Evolutionary conservation across 2,888 invertebrate species (phyloP).

Genomic region (Petrolisthes manimaculis): DNA sequence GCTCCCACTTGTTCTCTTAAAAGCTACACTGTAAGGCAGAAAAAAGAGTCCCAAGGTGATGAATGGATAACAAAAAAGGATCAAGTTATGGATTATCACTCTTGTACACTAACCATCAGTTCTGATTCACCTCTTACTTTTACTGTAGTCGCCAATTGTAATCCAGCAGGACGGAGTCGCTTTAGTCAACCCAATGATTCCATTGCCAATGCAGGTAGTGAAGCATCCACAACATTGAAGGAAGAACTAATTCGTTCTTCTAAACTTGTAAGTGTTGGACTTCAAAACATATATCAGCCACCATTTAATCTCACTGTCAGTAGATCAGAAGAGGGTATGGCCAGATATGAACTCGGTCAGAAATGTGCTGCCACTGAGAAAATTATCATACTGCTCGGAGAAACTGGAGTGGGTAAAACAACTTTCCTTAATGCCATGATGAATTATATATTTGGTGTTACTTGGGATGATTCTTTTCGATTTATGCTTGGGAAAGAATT

Average conservation of each 20-base stretch:
- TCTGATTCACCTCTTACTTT: background rate
- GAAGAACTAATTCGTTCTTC: background rate
- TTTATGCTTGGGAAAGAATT: constrained; percentile 7
- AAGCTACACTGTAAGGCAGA: background rate
- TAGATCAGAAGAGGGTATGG: background rate
- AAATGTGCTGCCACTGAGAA: background rate
- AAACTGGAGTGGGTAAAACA: constrained; percentile 20
- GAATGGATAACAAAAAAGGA: background rate
- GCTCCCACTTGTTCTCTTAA: background rate
- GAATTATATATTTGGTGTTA: constrained; percentile 25
- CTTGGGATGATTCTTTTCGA: constrained; percentile 14
- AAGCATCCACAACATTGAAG: background rate
- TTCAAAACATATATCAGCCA: background rate
- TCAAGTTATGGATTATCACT: background rate
- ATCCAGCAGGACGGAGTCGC: background rate
- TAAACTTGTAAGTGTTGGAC: background rate
- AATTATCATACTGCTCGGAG: constrained; percentile 18
- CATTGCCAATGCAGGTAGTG: background rate
- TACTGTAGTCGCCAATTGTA: constrained; percentile 7
- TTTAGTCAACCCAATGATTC: background rate
- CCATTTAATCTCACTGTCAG: background rate
- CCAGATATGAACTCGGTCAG: constrained; percentile 21
- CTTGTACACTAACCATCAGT: background rate
- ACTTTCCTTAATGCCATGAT: constrained; percentile 11
- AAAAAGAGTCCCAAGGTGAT: background rate